Base-by-base conservation (phyloP, 2,888 invertebrate genomes). In the Pyrocoelia pectoralis region DNA sequence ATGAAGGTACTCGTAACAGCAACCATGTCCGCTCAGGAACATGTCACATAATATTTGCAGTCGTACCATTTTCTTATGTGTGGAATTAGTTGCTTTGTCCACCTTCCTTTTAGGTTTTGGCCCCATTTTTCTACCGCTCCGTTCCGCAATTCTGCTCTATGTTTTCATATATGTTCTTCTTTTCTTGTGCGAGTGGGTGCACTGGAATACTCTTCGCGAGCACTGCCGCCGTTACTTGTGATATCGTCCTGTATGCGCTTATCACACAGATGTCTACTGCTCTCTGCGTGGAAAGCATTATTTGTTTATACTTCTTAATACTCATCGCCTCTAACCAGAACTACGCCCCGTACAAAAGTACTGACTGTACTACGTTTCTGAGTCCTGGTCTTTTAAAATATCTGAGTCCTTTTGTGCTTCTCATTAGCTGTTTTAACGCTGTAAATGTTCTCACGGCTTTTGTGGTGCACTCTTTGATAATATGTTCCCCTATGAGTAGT, bases 1-100 rank as follows among this genome's bases (percentile, higher is more conserved):
- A 10, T 60, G n/a, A 4, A 64, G 19, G 53, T 68, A 72, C 1
- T 41, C 40, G 6, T 40, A 40, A 38, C 68, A 68, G 43, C 63
- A 61, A 1, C 70, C 69, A 54, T 71, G 69, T 3, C 63, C 68
- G 2, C 65, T 66, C 6, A 69, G 52, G 6, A 60, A 40, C 38
- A 41, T 0, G 59, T 3, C 12, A 65, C 28, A 6, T 58, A 57
- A 15, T 52, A 55, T 8, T 52, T 38, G 12, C 65, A 18, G 4
- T 29, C 19, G 4, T 40, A 2, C 70, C 69, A 70, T 4, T 12
- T 18, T 2, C 8, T 10, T 24, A 49, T 2, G 5, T 17, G 2
- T 2, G 49, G 49, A 10, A 49, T 49, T 2, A 49, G 49, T 10
- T 17, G 14, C 24, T 10, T 49, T 6, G 49, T 49, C 49, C 49